Evolutionary conservation across 2,113 vertebrate genomes (phyloP).

Genomic region (Bagarius yarrelli): DNA sequence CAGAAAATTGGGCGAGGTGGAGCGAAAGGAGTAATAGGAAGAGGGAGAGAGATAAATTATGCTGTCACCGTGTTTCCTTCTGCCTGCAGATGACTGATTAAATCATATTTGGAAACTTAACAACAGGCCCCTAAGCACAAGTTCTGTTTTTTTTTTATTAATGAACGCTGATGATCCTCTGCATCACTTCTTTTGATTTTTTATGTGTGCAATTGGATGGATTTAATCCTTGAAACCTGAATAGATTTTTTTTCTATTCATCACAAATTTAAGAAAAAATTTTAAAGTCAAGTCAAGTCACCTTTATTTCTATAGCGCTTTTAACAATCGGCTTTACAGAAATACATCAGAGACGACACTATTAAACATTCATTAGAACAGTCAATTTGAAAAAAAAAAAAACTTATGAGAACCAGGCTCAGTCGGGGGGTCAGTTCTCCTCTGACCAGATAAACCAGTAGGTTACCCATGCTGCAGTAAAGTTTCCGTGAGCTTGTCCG

Average conservation of each 20-base stretch:
- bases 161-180: conserved; percentile 46
- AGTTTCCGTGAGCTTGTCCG: too few relatives aligned
- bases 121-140: conserved; percentile 42
- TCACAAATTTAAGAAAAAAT: too few relatives aligned
- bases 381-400: too few relatives aligned
- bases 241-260: conserved; percentile 33
- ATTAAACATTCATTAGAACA: too few relatives aligned
- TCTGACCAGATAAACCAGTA: too few relatives aligned
- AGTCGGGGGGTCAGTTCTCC: too few relatives aligned
- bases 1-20: conserved; percentile 19
- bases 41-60: conserved; percentile 47
- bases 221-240: conserved; percentile 20
- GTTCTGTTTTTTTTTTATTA: conserved; percentile 37
- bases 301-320: too few relatives aligned
- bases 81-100: conserved; percentile 56
- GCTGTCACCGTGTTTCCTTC: conserved; percentile 51
- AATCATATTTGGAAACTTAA: conserved; percentile 47
- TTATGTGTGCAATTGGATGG: not conserved
- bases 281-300: too few relatives aligned
- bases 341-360: too few relatives aligned
- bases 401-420: too few relatives aligned
- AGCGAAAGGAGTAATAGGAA: conserved; percentile 10
- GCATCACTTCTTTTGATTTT: conserved; percentile 33
- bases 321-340: too few relatives aligned
- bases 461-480: too few relatives aligned